These are phyloP conservation scores for Gadus chalcogrammus DNA, from an alignment of 2,113 vertebrate genomes.

Conservation along the genomic window DNA sequence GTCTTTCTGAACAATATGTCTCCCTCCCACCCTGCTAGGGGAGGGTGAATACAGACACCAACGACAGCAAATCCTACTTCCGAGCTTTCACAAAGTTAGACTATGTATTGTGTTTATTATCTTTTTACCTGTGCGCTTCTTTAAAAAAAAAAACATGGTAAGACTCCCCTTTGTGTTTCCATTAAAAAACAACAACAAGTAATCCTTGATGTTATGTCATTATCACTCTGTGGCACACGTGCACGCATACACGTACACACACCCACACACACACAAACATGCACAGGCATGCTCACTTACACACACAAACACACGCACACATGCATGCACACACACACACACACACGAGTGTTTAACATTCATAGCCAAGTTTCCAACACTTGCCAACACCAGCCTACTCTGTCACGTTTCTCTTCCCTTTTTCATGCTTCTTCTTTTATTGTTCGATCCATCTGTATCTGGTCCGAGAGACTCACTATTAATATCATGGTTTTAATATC, in stretches of 20 bases:
- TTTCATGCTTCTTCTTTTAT: conserved; percentile 17
- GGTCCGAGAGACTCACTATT: conserved; percentile 13
- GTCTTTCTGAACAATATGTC: too few relatives aligned
- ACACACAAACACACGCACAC: neutral
- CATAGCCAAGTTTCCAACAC: neutral
- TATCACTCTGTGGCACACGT: too few relatives aligned
- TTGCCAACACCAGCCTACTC: conserved; percentile 18
- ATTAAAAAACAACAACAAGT: too few relatives aligned
- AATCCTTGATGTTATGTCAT: too few relatives aligned
- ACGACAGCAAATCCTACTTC: too few relatives aligned
- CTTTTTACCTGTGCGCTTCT: too few relatives aligned
- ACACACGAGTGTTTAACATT: neutral
- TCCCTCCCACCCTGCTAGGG: too few relatives aligned
- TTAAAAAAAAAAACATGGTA: too few relatives aligned
- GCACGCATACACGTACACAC: neutral
- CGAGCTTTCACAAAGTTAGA: too few relatives aligned
- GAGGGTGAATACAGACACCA: too few relatives aligned
- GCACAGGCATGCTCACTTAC: neutral
- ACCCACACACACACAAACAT: neutral
- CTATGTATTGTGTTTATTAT: too few relatives aligned
- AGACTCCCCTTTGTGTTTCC: too few relatives aligned
- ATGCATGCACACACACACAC: neutral
- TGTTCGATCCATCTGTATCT: conserved; percentile 31
- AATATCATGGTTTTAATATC: conserved; percentile 55
- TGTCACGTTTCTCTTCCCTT: conserved; percentile 2